Evolutionary conservation across 2,888 invertebrate species (phyloP).

Genomic region (Agapostemon virescens): DNA sequence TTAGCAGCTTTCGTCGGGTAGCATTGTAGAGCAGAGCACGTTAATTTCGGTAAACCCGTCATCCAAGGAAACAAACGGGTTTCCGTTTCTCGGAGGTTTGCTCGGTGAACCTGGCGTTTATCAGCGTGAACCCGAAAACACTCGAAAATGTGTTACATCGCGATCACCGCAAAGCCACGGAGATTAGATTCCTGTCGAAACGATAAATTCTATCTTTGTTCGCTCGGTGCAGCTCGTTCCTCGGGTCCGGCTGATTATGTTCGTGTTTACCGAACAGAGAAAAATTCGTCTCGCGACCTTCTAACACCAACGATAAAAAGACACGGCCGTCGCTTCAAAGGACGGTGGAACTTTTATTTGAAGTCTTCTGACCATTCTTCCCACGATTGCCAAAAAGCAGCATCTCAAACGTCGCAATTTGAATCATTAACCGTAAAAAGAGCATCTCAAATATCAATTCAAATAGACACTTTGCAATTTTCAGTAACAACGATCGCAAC

Average conservation of each 20-base stretch:
- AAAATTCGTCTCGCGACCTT: constrained; percentile 1
- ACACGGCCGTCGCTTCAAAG: background rate
- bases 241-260: background rate
- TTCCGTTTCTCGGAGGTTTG: background rate
- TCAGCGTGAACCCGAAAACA: constrained; percentile 17
- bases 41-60: background rate
- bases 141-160: constrained; percentile 13
- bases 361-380: background rate
- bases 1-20: background rate
- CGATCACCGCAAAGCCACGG: background rate
- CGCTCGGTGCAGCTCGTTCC: constrained; percentile 16
- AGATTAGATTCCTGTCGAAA: constrained; percentile 26
- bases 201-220: constrained; percentile 12
- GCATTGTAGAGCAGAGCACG: background rate
- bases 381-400: background rate
- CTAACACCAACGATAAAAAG: background rate
- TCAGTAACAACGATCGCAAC: too few species aligned
- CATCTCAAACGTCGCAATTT: background rate
- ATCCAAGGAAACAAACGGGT: background rate
- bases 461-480: too few species aligned
- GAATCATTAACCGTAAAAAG: too few species aligned
- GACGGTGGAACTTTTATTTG: constrained; percentile 19
- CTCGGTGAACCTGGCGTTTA: background rate
- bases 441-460: too few species aligned
- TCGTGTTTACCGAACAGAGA: background rate